These are phyloP conservation scores for Gymnosoma rotundatum DNA, from an alignment of 2,888 invertebrate genomes.

Conservation along the genomic window DNA sequence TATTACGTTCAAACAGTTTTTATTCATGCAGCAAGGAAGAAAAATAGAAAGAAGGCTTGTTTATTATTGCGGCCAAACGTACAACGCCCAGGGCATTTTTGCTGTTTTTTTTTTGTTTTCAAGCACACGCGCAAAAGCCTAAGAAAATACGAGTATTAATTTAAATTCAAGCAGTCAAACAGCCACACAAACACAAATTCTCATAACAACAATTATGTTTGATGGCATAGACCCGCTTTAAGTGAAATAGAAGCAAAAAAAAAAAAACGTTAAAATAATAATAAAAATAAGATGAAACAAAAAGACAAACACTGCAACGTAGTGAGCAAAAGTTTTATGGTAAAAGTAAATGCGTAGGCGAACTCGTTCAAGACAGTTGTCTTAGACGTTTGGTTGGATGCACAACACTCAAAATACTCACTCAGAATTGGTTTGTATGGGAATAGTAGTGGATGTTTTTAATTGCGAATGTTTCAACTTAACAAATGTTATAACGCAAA, in stretches of 20 bases:
- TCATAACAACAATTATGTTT: constrained; percentile 60
- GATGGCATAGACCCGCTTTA: constrained; percentile 65
- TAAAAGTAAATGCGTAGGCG: constrained; percentile 71
- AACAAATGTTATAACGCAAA: constrained; percentile 65
- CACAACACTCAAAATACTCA: neutral
- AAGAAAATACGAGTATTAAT: constrained; percentile 75
- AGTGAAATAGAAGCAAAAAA: constrained; percentile 32
- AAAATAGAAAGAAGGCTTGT: constrained; percentile 12
- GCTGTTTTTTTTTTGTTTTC: constrained; percentile 46
- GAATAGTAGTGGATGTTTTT: constrained; percentile 11
- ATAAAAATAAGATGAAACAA: neutral
- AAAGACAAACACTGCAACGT: constrained; percentile 19
- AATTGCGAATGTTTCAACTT: constrained; percentile 6
- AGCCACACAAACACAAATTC: constrained; percentile 57
- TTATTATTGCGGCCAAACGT: constrained; percentile 52
- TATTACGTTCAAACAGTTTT: constrained; percentile 12
- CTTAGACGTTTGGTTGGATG: constrained; percentile 41
- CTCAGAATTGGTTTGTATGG: constrained; percentile 21
- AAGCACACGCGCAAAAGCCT: constrained; percentile 70
- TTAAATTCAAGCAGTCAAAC: constrained; percentile 79
- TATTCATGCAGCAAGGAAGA: constrained; percentile 10
- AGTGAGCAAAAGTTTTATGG: constrained; percentile 41
- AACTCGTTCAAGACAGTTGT: constrained; percentile 70
- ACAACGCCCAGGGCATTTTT: constrained; percentile 66
- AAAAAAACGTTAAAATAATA: constrained; percentile 23